A percentile compares a stretch with the other conserved stretches of the same genome.
Conservation (phyloP, 2,888 invertebrate genomes). For the Gonocerus acuteangulatus region DNA sequence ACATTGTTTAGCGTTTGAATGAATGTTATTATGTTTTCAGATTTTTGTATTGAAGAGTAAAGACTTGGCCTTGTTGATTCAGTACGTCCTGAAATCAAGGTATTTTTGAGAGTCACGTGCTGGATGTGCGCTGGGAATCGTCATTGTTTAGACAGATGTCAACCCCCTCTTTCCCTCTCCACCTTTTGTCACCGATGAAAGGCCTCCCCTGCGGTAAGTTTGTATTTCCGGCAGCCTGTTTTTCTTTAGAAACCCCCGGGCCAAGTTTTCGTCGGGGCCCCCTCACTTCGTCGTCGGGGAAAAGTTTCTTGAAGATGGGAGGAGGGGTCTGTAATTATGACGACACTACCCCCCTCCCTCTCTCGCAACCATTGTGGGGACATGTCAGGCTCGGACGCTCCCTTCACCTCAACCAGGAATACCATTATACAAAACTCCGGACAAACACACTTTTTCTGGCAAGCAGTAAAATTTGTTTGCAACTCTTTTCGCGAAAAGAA, state of each 20-base stretch:
- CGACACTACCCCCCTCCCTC: background rate
- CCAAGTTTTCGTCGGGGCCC: conserved; percentile 5
- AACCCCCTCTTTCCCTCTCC: background rate
- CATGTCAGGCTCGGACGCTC: background rate
- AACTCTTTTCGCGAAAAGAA: too few relatives aligned
- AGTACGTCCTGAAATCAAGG: too few relatives aligned
- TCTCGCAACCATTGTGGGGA: background rate
- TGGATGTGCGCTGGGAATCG: conserved; percentile 4
- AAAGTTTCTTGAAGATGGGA: too few relatives aligned
- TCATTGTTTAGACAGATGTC: conserved; percentile 24
- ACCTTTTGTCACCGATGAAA: conserved; percentile 20
- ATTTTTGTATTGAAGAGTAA: too few relatives aligned
- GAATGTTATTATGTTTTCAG: too few relatives aligned
- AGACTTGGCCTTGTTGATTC: too few relatives aligned
- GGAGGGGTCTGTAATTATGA: conserved; percentile 4
- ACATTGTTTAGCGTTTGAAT: too few relatives aligned
- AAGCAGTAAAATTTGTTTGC: background rate
- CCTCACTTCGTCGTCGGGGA: background rate
- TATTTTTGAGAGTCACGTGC: too few relatives aligned
- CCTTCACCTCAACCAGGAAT: background rate
- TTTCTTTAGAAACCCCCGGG: conserved; percentile 17
- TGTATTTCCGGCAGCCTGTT: background rate
- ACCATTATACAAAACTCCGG: background rate
- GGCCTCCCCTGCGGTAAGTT: background rate
- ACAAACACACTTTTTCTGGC: background rate